These are phyloP conservation scores for Oreohelix idahoensis DNA, from an alignment of 1,140 invertebrate genomes.

Conservation along the genomic window DNA sequence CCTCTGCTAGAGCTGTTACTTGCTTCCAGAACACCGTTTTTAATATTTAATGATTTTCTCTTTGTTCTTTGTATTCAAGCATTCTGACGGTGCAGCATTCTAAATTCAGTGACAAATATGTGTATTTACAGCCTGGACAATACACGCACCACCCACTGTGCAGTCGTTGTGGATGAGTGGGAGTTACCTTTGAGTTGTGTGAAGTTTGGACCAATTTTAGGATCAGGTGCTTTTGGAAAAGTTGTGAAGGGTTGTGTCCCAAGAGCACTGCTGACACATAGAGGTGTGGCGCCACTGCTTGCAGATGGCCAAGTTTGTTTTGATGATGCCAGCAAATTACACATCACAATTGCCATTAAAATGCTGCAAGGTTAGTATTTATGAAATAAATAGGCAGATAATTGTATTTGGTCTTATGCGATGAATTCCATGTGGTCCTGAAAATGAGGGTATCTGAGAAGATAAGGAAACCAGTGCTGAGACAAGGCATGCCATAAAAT, in stretches of 20 bases:
- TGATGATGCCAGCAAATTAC: constrained; percentile 21
- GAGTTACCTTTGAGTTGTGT: constrained; percentile 85
- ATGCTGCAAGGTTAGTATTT: constrained; percentile 77
- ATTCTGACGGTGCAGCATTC: neutral
- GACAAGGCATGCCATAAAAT: no score
- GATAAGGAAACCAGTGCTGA: no score
- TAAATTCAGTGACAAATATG: neutral
- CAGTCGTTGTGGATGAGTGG: constrained; percentile 74
- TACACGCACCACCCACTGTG: neutral
- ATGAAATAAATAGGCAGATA: no score
- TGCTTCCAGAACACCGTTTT: no score
- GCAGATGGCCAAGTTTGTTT: constrained; percentile 66
- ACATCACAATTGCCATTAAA: constrained; percentile 80
- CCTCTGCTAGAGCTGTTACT: no score
- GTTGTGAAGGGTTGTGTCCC: constrained; percentile 72
- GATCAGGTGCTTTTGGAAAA: constrained; percentile 88
- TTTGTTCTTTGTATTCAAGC: no score
- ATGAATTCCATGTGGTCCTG: no score
- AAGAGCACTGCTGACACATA: constrained; percentile 46
- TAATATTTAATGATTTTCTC: neutral
- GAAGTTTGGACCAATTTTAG: constrained; percentile 84
- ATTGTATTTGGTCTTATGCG: no score
- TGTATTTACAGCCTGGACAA: constrained; percentile 7
- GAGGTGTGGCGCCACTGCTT: constrained; percentile 27
- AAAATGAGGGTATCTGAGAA: no score